Evolutionary conservation across 2,797 vertebrate species (phyloP).

Genomic region (Tolypeutes matacus): DNA sequence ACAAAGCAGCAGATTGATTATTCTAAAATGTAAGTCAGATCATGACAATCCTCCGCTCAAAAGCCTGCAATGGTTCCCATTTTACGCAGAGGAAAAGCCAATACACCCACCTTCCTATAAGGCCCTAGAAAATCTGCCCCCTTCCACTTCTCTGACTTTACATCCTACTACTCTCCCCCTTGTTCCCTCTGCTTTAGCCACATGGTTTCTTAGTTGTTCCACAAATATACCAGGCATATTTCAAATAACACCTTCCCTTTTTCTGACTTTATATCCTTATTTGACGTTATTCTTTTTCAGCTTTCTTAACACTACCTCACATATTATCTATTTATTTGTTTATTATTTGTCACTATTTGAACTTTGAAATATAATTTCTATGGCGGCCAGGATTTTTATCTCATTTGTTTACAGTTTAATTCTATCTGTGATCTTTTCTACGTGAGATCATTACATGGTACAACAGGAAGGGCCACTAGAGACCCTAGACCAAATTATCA

Average conservation of each 20-base stretch:
- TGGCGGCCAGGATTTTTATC: neutral
- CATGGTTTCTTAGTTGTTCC: neutral
- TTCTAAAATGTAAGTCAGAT: slow-evolving; percentile 3
- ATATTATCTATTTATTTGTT: slow-evolving; percentile 6
- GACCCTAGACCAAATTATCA: neutral
- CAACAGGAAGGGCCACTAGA: neutral
- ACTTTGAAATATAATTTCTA: neutral
- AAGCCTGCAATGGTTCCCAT: neutral
- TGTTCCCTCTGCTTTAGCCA: neutral
- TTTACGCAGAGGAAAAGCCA: neutral
- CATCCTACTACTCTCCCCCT: neutral
- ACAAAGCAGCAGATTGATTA: neutral
- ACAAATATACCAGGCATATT: neutral
- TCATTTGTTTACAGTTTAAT: neutral
- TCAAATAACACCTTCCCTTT: neutral
- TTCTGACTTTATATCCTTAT: neutral
- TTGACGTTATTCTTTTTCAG: neutral
- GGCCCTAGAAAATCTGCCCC: fast-evolving
- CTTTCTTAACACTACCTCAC: neutral
- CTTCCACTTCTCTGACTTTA: neutral
- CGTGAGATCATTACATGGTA: neutral
- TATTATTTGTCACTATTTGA: neutral
- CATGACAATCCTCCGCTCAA: neutral
- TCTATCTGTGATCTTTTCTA: neutral
- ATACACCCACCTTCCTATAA: neutral